Conservation (phyloP, 2,888 invertebrate species). For the Pristionchus maxplancki region DNA sequence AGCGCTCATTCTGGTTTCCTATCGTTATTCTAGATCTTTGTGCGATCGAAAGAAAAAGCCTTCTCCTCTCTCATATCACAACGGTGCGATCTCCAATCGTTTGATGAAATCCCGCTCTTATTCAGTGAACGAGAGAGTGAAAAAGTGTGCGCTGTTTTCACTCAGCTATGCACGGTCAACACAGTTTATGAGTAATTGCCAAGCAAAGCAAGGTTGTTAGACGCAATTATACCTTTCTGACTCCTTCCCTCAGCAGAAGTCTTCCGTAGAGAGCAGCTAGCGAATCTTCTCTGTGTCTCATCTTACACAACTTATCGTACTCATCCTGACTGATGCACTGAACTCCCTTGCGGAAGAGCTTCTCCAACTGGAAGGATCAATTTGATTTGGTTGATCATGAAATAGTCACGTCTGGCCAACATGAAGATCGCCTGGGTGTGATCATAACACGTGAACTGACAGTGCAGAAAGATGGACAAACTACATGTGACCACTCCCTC, state of each 20-base stretch:
- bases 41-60: background rate
- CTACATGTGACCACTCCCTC: background rate
- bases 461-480: background rate
- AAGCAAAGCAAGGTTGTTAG: background rate
- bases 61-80: background rate
- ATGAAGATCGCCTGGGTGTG: background rate
- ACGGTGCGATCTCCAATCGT: conserved; percentile 18
- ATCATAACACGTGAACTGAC: background rate
- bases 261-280: conserved; percentile 73
- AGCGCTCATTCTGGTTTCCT: background rate
- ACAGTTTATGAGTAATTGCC: background rate
- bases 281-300: conserved; percentile 74
- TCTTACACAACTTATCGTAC: conserved; percentile 68
- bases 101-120: background rate
- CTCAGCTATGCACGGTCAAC: background rate
- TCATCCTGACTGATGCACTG: conserved; percentile 75
- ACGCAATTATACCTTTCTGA: conserved; percentile 60
- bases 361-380: conserved; percentile 64
- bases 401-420: background rate
- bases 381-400: background rate
- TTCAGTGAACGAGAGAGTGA: background rate
- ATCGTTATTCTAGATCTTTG: conserved; percentile 29
- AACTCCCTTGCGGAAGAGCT: conserved; percentile 71
- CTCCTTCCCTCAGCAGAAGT: conserved; percentile 72
- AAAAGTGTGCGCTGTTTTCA: background rate